These are phyloP conservation scores for Schizothorax lantsangensis DNA, from an alignment of 2,797 vertebrate genomes.

Conservation along the genomic window DNA sequence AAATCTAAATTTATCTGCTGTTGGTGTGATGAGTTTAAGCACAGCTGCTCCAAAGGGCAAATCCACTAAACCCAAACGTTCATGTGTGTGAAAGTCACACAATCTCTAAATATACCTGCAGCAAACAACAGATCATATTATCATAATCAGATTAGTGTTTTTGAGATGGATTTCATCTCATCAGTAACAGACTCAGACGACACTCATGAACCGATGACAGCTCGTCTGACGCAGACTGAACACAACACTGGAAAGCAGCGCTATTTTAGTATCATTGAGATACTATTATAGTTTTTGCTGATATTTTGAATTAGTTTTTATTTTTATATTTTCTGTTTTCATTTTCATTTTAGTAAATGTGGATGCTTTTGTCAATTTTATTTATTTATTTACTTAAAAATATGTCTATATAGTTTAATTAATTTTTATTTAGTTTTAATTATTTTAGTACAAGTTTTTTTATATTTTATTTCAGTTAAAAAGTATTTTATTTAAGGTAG, in stretches of 20 bases:
- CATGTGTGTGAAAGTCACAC: constrained; percentile 59
- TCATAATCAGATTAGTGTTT: neutral
- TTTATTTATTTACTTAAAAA: neutral
- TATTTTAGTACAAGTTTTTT: no score
- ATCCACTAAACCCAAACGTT: constrained; percentile 32
- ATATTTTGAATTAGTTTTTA: neutral
- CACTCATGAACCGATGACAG: no score
- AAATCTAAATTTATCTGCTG: constrained; percentile 3
- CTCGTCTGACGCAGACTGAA: neutral
- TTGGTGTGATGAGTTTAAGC: constrained; percentile 72
- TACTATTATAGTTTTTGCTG: no score
- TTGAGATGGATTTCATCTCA: neutral
- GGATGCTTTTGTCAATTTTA: no score
- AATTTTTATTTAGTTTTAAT: neutral
- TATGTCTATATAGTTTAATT: neutral
- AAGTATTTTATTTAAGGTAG: no score
- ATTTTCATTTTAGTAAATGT: neutral
- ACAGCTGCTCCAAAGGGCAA: constrained; percentile 69
- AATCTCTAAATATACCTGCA: constrained; percentile 38
- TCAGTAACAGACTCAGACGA: no score
- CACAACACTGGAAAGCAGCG: neutral
- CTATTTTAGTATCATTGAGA: neutral
- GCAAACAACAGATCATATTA: constrained; percentile 10
- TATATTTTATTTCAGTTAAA: no score
- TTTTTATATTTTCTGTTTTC: neutral